Evolutionary conservation across 2,797 vertebrate genomes (phyloP).

Genomic region (Percopsis omiscomaycus): DNA sequence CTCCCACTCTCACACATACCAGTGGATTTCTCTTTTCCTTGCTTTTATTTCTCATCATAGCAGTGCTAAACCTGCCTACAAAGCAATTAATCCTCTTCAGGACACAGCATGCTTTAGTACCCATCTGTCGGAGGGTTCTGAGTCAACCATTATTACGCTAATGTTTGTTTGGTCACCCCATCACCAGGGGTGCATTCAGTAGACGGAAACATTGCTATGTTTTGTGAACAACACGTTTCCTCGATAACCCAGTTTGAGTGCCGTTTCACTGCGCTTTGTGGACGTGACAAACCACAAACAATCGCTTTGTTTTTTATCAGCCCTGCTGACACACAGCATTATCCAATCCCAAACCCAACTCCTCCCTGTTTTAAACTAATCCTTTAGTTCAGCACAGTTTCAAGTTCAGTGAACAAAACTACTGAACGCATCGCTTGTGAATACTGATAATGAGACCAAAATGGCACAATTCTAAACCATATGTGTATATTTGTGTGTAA

Average conservation of each 20-base stretch:
- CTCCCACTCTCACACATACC: neutral
- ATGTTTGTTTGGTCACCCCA: neutral
- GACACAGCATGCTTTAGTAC: neutral
- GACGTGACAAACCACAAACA: no score
- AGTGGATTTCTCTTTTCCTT: neutral
- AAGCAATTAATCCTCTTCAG: conserved; percentile 10
- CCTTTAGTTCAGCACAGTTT: no score
- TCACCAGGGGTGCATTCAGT: neutral
- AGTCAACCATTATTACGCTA: conserved; percentile 17
- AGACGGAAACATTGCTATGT: neutral
- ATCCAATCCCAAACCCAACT: no score
- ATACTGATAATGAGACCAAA: no score
- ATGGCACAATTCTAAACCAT: conserved; percentile 1
- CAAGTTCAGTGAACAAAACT: no score
- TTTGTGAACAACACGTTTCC: neutral
- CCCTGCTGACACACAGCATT: no score
- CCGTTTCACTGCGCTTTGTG: neutral
- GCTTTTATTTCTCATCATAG: neutral
- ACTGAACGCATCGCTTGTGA: no score
- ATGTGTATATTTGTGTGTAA: conserved; percentile 9
- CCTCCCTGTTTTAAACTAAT: no score
- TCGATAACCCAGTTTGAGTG: neutral
- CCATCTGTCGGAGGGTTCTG: conserved; percentile 2
- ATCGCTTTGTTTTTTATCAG: no score
- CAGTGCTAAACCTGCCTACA: conserved; percentile 6